phyloP scores from a whole-genome alignment of 1,140 invertebrate genomes.

The Zophobas morio region DNA sequence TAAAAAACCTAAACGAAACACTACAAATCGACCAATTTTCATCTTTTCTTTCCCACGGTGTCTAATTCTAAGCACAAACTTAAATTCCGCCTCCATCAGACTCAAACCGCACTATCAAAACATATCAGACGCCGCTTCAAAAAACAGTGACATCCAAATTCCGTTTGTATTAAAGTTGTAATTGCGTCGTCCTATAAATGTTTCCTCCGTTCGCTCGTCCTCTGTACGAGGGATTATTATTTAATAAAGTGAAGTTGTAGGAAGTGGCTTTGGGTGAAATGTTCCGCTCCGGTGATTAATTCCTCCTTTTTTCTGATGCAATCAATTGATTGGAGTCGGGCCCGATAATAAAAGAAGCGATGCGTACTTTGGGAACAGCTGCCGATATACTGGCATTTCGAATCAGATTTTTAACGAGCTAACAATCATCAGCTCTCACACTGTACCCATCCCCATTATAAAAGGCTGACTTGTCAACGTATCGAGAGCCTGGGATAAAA shows the following conservation, averaged over 20 bases:
- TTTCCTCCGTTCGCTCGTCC: background rate
- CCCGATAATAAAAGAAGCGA: conserved; percentile 3
- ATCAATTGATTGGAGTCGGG: background rate
- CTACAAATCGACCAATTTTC: too few species aligned
- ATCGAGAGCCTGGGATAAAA: background rate
- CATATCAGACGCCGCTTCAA: too few species aligned
- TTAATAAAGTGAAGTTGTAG: conserved; percentile 1
- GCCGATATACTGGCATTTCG: conserved; percentile 17
- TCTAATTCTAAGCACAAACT: too few species aligned
- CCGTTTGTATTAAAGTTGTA: background rate
- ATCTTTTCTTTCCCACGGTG: too few species aligned
- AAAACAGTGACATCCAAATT: too few species aligned
- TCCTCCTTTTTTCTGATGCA: conserved; percentile 1
- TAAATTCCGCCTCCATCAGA: too few species aligned
- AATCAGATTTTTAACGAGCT: conserved; percentile 26
- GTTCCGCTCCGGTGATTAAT: conserved; percentile 6
- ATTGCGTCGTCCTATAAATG: background rate
- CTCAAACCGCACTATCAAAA: too few species aligned
- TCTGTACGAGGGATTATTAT: background rate
- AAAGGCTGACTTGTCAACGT: conserved; percentile 21
- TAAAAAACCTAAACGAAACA: too few species aligned
- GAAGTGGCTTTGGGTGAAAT: conserved; percentile 6
- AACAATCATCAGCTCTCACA: background rate
- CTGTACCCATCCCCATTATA: background rate
- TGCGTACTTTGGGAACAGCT: conserved; percentile 15